Conservation (phyloP, 2,888 invertebrate genomes). For the Chymomyza procnemis region DNA sequence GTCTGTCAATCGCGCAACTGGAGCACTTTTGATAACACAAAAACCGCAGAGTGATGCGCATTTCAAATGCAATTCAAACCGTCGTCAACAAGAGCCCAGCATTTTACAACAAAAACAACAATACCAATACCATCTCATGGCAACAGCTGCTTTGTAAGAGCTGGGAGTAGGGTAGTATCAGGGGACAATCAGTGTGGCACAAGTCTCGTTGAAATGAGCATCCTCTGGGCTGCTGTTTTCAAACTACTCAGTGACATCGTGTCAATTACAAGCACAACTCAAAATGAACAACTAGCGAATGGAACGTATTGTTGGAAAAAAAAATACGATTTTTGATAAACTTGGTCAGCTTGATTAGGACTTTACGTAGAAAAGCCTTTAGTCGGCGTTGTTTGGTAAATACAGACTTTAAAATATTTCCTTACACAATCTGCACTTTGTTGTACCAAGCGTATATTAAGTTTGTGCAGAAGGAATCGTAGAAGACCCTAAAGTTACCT, state of each 20-base stretch:
- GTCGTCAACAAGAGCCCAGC: background rate
- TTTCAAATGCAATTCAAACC: constrained; percentile 65
- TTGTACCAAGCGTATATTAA: no score
- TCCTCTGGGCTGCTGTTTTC: background rate
- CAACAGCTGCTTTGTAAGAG: background rate
- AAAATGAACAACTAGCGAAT: background rate
- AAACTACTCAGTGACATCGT: background rate
- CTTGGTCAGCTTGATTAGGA: no score
- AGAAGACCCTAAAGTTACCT: no score
- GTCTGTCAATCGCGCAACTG: constrained; percentile 51
- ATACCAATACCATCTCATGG: background rate
- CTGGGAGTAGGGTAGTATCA: background rate
- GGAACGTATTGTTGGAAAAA: background rate
- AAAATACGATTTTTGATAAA: no score
- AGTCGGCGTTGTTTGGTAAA: no score
- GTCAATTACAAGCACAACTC: background rate
- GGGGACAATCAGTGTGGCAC: background rate
- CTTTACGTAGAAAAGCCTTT: no score
- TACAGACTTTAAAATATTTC: no score
- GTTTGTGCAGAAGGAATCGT: no score
- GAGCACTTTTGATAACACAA: constrained; percentile 63
- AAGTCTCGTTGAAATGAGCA: background rate
- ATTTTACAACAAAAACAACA: background rate
- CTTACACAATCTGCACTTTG: no score
- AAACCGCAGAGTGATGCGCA: constrained; percentile 20